These are phyloP conservation scores for Xiphorhynchus erythropygius DNA, from an alignment of 2,797 vertebrate genomes.

Conservation along the genomic window DNA sequence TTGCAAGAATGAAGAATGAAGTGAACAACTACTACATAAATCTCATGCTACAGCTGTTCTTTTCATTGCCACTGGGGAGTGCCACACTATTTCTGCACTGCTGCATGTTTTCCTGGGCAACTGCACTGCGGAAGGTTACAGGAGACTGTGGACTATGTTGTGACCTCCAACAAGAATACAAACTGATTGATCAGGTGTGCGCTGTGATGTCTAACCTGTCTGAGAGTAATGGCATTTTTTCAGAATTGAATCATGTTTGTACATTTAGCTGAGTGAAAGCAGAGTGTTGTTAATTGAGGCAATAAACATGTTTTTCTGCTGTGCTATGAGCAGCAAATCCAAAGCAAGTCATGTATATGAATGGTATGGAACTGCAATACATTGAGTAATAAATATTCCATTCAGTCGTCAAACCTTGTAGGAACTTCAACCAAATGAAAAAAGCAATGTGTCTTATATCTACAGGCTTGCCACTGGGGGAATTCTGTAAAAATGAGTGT, in stretches of 20 bases:
- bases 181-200: neutral
- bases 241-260: neutral
- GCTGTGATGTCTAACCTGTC: neutral
- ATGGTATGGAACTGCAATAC: neutral
- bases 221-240: neutral
- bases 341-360: neutral
- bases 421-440: constrained; percentile 53
- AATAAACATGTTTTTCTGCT: neutral
- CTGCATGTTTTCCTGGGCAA: neutral
- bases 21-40: neutral
- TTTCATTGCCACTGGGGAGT: constrained; percentile 3
- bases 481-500: constrained; percentile 51
- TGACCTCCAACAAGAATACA: neutral
- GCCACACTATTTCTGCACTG: neutral
- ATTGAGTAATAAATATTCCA: constrained; percentile 22
- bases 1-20: neutral
- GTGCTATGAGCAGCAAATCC: neutral
- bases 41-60: neutral
- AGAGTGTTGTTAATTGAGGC: neutral
- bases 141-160: neutral
- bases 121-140: neutral
- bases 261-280: neutral
- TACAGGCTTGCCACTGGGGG: neutral
- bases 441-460: constrained; percentile 25
- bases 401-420: constrained; percentile 47